Percentiles rank a stretch among this genome's conserved stretches.
Evolutionary conservation across 2,113 vertebrate species (phyloP).

Genomic region (Gymnarchus niloticus): DNA sequence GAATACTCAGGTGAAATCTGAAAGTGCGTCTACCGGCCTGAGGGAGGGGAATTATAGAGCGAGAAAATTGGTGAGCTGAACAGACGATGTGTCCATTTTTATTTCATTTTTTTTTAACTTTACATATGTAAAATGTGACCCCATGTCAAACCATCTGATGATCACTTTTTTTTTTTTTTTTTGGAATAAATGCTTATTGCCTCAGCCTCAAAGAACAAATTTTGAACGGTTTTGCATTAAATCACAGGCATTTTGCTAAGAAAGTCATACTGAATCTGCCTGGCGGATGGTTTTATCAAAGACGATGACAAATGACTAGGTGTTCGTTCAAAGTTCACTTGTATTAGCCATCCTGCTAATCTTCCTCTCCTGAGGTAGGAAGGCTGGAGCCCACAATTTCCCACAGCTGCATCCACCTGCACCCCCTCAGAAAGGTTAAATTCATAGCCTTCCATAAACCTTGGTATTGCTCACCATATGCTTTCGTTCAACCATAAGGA

Average conservation of each 20-base stretch:
- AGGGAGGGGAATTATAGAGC: not conserved
- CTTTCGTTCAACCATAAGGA: not conserved
- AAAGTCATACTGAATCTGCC: not conserved
- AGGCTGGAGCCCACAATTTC: too few species aligned
- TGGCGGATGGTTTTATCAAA: not conserved
- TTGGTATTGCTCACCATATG: not conserved
- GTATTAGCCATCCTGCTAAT: not conserved
- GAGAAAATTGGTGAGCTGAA: not conserved
- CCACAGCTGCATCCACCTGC: not conserved
- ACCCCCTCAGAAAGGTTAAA: not conserved
- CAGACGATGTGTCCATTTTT: not conserved
- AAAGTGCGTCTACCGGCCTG: not conserved
- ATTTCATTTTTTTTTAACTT: not conserved
- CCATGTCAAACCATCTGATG: not conserved
- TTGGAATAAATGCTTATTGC: not conserved
- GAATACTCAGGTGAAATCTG: conserved; percentile 1
- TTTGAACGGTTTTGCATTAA: not conserved
- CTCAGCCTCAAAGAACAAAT: not conserved
- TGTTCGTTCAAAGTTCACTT: not conserved
- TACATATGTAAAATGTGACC: conserved; percentile 8
- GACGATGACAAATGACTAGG: not conserved
- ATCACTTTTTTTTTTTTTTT: not conserved
- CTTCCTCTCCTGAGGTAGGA: not conserved
- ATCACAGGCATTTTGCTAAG: not conserved
- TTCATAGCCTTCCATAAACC: not conserved